Percentiles rank a stretch among this genome's conserved stretches.
These are phyloP conservation scores for Aplysina aerophoba DNA, from an alignment of 37 sponge, comb jelly and placozoan genomes.

Conservation along the genomic window DNA sequence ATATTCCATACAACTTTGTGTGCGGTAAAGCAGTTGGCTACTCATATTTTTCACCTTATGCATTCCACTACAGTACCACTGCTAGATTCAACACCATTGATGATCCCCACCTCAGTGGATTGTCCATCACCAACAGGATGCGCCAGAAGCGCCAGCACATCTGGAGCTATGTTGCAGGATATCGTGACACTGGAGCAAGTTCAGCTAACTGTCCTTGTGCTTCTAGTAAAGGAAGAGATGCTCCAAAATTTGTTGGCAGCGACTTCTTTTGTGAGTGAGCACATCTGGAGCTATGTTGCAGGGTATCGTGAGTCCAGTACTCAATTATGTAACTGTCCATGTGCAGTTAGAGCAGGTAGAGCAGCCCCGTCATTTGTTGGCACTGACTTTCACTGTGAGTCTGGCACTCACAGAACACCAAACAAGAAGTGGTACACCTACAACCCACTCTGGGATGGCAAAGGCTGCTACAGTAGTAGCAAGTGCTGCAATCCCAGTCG, in stretches of 20 bases:
- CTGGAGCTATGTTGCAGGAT: slow-evolving; percentile 27
- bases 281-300: slow-evolving; percentile 29
- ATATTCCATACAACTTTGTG: too few relatives aligned
- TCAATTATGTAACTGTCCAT: slow-evolving; percentile 1
- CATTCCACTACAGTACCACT: too few relatives aligned
- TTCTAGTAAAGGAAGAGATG: neutral
- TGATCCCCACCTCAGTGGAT: too few relatives aligned
- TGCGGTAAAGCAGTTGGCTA: too few relatives aligned
- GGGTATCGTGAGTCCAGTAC: neutral
- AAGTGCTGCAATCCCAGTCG: slow-evolving; percentile 7
- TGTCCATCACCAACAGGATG: too few relatives aligned
- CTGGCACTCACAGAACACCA: neutral
- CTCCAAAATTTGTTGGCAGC: slow-evolving; percentile 19
- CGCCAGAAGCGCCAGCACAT: neutral
- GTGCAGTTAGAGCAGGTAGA: slow-evolving; percentile 3
- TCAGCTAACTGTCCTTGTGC: slow-evolving; percentile 27
- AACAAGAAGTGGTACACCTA: neutral
- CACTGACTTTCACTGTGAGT: slow-evolving; percentile 9
- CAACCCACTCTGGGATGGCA: slow-evolving; percentile 20
- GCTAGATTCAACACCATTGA: too few relatives aligned
- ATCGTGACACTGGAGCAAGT: neutral
- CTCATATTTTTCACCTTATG: too few relatives aligned
- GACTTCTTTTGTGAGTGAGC: slow-evolving; percentile 27
- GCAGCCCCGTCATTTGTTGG: slow-evolving; percentile 29
- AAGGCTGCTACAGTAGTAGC: slow-evolving; percentile 15